Evolutionary conservation across 2,888 invertebrate genomes (phyloP), one percentile per base, ranked within the genome.

Genomic region (Melieria crassipennis): DNA sequence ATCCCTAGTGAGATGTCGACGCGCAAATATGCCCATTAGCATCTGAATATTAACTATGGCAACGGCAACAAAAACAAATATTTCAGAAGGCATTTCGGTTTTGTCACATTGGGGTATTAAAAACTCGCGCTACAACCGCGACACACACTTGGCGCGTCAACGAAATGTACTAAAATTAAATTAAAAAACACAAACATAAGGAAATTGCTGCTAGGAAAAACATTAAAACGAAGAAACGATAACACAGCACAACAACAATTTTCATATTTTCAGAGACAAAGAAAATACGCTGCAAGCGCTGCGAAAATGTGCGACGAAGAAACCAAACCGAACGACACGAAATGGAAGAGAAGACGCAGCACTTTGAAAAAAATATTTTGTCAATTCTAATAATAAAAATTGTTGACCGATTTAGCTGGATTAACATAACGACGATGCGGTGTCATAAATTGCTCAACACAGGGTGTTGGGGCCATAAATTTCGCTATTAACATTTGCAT

Each of bases 341-440:
- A 30, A 30, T 30, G 30, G 30, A 30, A 30, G 30, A 30, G 30
- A 2, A 30, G 30, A 30, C 30, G 30, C 30, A 30, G 30, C 30
- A 30, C 30, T 30, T 30, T 30, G 30, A 30, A 30, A 30, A 50
- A 52, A 52, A 52, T 52, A 73, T 30, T 70, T 30, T 70, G 61
- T 70, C 71, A 43, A 57, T 48, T 63, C 69, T 72, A 66, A 74
- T 74, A 80, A 79, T 79, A 81, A 81, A 81, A 81, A 80, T 79
- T 78, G 79, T 81, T 79, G 81, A 74, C 77, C 79, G 82, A 80
- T 83, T 84, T 82, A 79, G 79, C 76, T 76, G 81, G 78, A 81
- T 83, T 83, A 81, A 77, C 78, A 76, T 78, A 78, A 78, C 78
- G 79, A 76, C 80, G 78, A 76, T 81, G 79, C 69, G 79, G 76